A percentile compares a stretch with the other conserved stretches of the same genome.
phyloP scores from a whole-genome alignment of 1,140 invertebrate genomes.

The Brachionus sp. region DNA sequence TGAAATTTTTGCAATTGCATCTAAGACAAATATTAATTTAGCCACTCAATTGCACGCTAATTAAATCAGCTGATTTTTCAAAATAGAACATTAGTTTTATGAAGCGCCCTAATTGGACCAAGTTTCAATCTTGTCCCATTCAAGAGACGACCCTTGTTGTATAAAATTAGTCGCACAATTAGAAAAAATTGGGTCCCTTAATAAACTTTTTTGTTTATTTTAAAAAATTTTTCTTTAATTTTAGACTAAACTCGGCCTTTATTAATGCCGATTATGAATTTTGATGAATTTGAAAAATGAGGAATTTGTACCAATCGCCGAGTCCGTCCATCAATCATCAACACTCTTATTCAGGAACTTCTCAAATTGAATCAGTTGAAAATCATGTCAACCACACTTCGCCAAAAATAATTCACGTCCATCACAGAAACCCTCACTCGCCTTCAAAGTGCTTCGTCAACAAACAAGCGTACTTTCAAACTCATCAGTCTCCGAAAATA shows the following conservation, averaged over 20 bases:
- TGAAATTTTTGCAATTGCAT: neutral
- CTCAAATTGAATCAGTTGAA: neutral
- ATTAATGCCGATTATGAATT: slow-evolving; percentile 14
- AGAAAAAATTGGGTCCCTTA: neutral
- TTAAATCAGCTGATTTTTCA: neutral
- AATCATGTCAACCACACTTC: neutral
- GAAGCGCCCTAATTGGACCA: neutral
- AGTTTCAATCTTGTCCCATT: neutral
- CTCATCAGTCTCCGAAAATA: slow-evolving; percentile 6
- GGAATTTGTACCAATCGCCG: slow-evolving; percentile 19
- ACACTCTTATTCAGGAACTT: neutral
- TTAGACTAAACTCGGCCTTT: neutral
- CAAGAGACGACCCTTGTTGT: neutral
- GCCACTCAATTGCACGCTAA: neutral
- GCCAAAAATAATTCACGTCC: slow-evolving; percentile 36
- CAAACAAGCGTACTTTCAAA: neutral
- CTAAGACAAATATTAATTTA: neutral
- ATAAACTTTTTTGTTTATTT: no score
- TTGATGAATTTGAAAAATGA: neutral
- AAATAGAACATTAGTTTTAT: neutral
- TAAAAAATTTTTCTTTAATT: neutral
- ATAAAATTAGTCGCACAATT: neutral
- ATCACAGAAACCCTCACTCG: neutral
- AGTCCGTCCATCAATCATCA: neutral
- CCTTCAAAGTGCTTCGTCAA: neutral